A percentile compares a stretch with the other conserved stretches of the same genome.
phyloP scores from a whole-genome alignment of 2,113 vertebrate genomes.

The Rhinolophus ferrumequinum region DNA sequence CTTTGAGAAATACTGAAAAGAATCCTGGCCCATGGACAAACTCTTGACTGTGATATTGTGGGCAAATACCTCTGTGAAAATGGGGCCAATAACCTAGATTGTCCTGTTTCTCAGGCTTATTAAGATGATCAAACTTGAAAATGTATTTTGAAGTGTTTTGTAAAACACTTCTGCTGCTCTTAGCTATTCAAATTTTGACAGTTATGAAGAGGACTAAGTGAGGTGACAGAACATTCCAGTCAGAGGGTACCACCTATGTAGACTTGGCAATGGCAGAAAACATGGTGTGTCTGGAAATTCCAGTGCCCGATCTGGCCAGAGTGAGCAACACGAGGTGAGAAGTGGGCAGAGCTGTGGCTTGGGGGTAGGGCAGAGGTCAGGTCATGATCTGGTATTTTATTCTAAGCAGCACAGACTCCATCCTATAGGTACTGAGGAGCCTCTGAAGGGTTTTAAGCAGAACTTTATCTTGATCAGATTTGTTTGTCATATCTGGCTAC shows the following conservation, averaged over 20 bases:
- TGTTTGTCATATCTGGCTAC: neutral
- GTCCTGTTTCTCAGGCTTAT: conserved; percentile 6
- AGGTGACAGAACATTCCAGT: neutral
- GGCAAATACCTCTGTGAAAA: conserved; percentile 1
- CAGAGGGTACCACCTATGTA: neutral
- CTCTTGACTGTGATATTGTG: neutral
- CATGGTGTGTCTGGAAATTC: neutral
- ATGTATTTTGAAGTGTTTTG: neutral
- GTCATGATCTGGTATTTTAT: neutral
- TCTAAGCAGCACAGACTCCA: neutral
- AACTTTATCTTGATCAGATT: neutral
- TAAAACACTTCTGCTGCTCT: neutral
- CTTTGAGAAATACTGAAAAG: neutral
- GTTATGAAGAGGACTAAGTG: neutral
- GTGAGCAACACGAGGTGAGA: neutral
- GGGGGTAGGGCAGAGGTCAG: neutral
- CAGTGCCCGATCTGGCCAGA: neutral
- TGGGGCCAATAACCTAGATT: neutral
- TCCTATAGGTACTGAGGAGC: neutral
- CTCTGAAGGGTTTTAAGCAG: neutral
- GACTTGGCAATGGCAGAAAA: neutral
- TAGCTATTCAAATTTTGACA: conserved; percentile 10
- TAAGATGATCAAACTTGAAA: neutral
- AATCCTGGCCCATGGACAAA: neutral
- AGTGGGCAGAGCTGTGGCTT: neutral